These are phyloP conservation scores for Lophura nycthemera DNA, from an alignment of 2,113 vertebrate genomes.

Conservation along the genomic window DNA sequence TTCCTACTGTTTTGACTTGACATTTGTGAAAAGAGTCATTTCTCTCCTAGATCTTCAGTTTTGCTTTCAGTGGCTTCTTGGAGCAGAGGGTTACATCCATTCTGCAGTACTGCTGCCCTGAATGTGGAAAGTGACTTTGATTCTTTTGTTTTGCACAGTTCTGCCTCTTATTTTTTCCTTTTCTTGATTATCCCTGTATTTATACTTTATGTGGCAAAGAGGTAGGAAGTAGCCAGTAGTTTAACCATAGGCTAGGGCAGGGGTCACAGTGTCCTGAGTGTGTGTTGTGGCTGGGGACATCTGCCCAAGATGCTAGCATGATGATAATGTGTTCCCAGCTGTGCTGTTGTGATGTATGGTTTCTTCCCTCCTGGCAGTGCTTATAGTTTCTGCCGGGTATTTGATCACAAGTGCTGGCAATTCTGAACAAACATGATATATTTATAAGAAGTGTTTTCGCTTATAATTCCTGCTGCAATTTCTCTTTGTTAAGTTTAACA, in stretches of 20 bases:
- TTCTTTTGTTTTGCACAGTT: background rate
- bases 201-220: background rate
- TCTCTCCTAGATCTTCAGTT: background rate
- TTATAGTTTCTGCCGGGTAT: background rate
- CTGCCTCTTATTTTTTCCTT: background rate
- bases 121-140: background rate
- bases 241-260: background rate
- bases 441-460: background rate
- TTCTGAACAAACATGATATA: background rate
- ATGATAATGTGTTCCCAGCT: background rate
- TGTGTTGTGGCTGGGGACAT: background rate
- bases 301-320: background rate
- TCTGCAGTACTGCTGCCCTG: background rate
- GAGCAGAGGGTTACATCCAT: background rate
- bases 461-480: background rate
- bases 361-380: background rate
- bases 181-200: background rate
- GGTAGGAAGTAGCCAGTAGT: background rate
- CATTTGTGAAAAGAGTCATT: background rate
- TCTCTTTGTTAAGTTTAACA: background rate
- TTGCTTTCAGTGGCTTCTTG: background rate
- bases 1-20: background rate
- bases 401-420: background rate
- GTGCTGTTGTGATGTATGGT: background rate
- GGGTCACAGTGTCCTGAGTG: background rate